Conservation (phyloP, 1,140 invertebrate genomes). For the Drepana arcuata region DNA sequence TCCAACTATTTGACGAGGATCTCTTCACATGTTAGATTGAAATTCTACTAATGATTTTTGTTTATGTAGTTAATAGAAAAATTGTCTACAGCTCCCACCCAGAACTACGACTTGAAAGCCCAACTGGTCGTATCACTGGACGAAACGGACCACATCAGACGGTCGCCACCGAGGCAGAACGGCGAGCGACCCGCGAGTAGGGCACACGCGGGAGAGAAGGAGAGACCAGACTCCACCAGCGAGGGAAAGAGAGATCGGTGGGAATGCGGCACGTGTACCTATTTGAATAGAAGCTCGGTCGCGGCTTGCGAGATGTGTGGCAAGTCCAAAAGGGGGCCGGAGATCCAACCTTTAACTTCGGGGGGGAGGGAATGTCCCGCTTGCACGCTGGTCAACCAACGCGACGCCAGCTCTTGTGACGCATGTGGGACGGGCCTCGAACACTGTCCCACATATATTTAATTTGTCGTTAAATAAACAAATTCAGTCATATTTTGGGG, state of each 20-base stretch:
- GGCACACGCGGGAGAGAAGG: slow-evolving; percentile 3
- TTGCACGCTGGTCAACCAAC: slow-evolving; percentile 86
- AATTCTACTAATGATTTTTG: no score
- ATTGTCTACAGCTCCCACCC: no score
- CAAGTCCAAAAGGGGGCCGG: slow-evolving; percentile 75
- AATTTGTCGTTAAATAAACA: no score
- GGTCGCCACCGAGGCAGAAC: slow-evolving; percentile 24
- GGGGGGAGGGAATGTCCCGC: slow-evolving; percentile 83
- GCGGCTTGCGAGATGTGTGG: slow-evolving; percentile 86
- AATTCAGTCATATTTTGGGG: no score
- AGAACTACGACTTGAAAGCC: slow-evolving; percentile 48
- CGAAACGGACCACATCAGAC: slow-evolving; percentile 36
- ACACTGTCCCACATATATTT: slow-evolving; percentile 85
- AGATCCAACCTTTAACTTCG: slow-evolving; percentile 78
- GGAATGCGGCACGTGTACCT: slow-evolving; percentile 83
- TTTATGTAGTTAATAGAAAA: no score
- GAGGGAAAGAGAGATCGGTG: slow-evolving; percentile 62
- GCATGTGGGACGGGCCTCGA: slow-evolving; percentile 80
- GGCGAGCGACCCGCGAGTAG: slow-evolving; percentile 16
- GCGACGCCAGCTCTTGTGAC: slow-evolving; percentile 76
- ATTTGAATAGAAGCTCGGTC: slow-evolving; percentile 71
- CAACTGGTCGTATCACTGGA: slow-evolving; percentile 56
- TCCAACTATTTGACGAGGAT: no score
- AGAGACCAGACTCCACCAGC: slow-evolving; percentile 7
- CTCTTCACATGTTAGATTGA: no score